phyloP scores from a whole-genome alignment of 2,888 invertebrate genomes.

The Panopea generosa region DNA sequence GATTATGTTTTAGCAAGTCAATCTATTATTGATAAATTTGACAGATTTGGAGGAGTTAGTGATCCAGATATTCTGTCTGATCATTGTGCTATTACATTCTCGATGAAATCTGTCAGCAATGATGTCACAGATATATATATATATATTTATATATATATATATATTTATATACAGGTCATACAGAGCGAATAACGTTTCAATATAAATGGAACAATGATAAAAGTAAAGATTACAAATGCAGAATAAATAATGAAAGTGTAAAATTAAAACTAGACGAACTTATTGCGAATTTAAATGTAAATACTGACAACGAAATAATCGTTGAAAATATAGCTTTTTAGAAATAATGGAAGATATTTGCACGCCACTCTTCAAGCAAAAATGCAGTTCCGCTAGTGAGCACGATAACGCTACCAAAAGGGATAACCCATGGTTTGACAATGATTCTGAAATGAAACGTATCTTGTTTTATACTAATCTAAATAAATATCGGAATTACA shows the following conservation, averaged over 20 bases:
- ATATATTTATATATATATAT: too few species aligned
- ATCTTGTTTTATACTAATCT: slow-evolving; percentile 1
- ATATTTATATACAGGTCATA: too few species aligned
- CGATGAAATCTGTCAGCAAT: neutral
- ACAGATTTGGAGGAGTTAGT: neutral
- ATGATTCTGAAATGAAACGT: neutral
- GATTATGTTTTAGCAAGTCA: neutral
- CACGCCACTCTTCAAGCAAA: slow-evolving; percentile 1
- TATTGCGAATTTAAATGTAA: too few species aligned
- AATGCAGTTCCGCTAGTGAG: too few species aligned
- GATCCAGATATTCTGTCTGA: slow-evolving; percentile 22
- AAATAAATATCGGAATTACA: neutral
- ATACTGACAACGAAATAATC: neutral
- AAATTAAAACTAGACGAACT: too few species aligned
- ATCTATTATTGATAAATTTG: slow-evolving; percentile 1
- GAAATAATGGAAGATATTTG: neutral
- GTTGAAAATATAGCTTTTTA: neutral
- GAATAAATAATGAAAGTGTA: too few species aligned
- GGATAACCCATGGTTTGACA: slow-evolving; percentile 12
- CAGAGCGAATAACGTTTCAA: too few species aligned
- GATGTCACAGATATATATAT: too few species aligned
- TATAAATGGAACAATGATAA: too few species aligned
- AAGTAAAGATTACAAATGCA: too few species aligned
- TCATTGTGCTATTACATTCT: slow-evolving; percentile 7
- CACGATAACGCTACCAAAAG: too few species aligned